A percentile compares a stretch with the other conserved stretches of the same genome.
Conservation (phyloP, 1,140 invertebrate species). For the Ctenoplectra terminalis region DNA sequence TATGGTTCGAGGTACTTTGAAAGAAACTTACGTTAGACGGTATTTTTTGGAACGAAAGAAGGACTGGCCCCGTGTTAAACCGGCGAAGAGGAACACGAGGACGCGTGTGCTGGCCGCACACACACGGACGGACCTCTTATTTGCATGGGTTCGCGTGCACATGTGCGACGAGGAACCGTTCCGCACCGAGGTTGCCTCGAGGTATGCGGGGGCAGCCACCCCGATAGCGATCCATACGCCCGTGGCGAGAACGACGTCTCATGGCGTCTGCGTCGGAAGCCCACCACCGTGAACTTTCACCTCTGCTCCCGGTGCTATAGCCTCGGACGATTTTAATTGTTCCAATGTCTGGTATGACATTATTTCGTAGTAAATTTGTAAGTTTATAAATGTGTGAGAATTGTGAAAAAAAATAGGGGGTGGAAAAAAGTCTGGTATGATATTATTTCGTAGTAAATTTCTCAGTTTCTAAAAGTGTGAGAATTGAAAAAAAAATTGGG, state of each 20-base stretch:
- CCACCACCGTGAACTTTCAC: background rate
- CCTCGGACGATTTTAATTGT: too few relatives aligned
- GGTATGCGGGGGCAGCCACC: slow-evolving; percentile 53
- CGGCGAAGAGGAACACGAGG: background rate
- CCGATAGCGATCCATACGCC: slow-evolving; percentile 71
- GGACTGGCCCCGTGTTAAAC: background rate
- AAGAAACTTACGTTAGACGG: slow-evolving; percentile 17
- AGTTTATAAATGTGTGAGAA: too few relatives aligned
- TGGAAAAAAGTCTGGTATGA: too few relatives aligned
- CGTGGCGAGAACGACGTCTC: slow-evolving; percentile 59
- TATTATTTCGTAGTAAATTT: too few relatives aligned
- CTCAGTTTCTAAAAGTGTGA: too few relatives aligned
- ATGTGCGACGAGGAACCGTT: slow-evolving; percentile 23
- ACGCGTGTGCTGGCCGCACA: slow-evolving; percentile 30
- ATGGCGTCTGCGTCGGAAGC: slow-evolving; percentile 34
- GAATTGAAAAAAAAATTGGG: too few relatives aligned
- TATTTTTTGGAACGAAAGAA: background rate
- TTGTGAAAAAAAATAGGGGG: too few relatives aligned
- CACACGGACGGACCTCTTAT: slow-evolving; percentile 18
- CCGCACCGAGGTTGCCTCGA: slow-evolving; percentile 24
- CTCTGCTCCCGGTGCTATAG: background rate
- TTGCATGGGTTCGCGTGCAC: slow-evolving; percentile 34
- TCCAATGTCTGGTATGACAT: too few relatives aligned
- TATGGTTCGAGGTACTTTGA: background rate
- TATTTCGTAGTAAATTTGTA: too few relatives aligned